These are phyloP conservation scores for Lanistes nyassanus DNA, from an alignment of 1,140 invertebrate genomes.

Conservation along the genomic window DNA sequence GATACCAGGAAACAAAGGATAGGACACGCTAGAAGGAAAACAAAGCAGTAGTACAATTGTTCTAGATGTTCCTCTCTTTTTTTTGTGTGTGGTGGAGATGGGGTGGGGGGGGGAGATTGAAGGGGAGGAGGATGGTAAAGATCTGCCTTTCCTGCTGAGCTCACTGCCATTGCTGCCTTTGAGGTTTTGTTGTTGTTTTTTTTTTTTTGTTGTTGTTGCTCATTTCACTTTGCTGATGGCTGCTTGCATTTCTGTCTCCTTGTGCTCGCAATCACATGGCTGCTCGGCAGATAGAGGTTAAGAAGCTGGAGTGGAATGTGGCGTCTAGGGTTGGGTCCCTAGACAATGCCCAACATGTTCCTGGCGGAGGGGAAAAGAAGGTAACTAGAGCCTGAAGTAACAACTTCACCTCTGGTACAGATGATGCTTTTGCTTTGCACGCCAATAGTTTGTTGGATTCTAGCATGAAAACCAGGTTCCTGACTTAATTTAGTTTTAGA, in stretches of 20 bases:
- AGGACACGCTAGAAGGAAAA: too few species aligned
- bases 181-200: constrained; percentile 3
- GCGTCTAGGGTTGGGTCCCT: constrained; percentile 74
- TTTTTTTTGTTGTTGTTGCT: constrained; percentile 13
- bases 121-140: too few species aligned
- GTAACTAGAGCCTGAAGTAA: constrained; percentile 80
- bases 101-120: too few species aligned
- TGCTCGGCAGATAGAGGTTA: constrained; percentile 32
- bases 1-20: too few species aligned
- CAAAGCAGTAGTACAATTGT: too few species aligned
- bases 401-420: background rate
- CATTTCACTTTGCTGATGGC: background rate
- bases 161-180: background rate
- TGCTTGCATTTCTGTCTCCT: background rate
- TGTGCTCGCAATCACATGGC: background rate
- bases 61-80: too few species aligned
- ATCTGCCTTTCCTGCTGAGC: too few species aligned
- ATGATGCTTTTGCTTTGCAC: background rate
- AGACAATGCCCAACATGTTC: constrained; percentile 85
- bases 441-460: background rate
- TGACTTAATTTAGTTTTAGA: too few species aligned
- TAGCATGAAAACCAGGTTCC: too few species aligned
- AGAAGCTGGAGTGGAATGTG: constrained; percentile 46
- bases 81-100: too few species aligned
- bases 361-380: constrained; percentile 70